Conservation (phyloP, 2,888 invertebrate genomes). For the Escarpia spicata region DNA sequence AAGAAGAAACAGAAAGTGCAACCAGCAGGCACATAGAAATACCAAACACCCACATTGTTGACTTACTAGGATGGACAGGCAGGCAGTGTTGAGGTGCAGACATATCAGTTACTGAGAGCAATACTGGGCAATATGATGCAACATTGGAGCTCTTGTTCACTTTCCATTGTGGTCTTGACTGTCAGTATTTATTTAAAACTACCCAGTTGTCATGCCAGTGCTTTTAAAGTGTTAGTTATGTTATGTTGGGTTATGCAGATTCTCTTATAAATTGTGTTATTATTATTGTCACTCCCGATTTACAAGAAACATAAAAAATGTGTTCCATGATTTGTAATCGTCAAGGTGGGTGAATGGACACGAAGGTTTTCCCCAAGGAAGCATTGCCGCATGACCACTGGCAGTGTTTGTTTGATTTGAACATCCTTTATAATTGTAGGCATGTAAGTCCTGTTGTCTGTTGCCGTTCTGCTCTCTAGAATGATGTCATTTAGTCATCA, state of each 20-base stretch:
- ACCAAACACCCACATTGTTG: neutral
- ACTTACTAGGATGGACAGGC: neutral
- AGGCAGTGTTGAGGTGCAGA: neutral
- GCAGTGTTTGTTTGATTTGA: no score
- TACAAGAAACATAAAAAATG: neutral
- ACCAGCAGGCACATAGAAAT: neutral
- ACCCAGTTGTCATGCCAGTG: neutral
- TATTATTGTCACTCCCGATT: neutral
- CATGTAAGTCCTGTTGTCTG: no score
- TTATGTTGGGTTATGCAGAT: neutral
- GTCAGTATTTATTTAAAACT: neutral
- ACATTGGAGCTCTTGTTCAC: neutral
- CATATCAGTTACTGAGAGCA: neutral
- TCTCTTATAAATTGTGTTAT: neutral
- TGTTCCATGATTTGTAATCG: no score
- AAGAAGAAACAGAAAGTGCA: slow-evolving; percentile 31
- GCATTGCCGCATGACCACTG: no score
- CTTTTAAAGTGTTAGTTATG: neutral
- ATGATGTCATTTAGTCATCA: no score
- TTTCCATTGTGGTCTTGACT: neutral
- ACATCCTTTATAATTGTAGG: no score
- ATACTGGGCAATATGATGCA: neutral
- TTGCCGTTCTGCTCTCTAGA: no score
- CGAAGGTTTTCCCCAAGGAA: no score
- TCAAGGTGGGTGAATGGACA: no score